phyloP scores from a whole-genome alignment of 2,888 invertebrate genomes.

The Athripsodes cinereus region DNA sequence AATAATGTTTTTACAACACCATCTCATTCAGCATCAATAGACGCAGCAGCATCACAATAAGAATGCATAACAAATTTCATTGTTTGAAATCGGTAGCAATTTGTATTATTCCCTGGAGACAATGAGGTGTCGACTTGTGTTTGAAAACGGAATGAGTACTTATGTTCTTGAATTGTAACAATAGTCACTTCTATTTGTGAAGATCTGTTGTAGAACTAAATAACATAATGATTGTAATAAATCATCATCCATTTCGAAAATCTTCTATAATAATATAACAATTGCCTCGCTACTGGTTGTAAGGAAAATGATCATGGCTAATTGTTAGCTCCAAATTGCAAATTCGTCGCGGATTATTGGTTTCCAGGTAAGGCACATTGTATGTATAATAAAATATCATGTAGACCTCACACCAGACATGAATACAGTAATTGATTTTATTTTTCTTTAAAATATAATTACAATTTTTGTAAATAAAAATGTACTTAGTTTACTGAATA shows the following conservation, averaged over 20 bases:
- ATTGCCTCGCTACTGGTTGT: background rate
- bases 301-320: background rate
- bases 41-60: too few relatives aligned
- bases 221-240: conserved; percentile 9
- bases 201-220: too few relatives aligned
- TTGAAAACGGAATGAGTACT: conserved; percentile 12
- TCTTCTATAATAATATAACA: conserved; percentile 8
- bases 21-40: conserved; percentile 7
- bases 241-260: conserved; percentile 15
- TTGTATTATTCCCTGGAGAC: conserved; percentile 10
- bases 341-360: conserved; percentile 24
- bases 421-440: background rate
- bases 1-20: conserved; percentile 18
- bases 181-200: conserved; percentile 10
- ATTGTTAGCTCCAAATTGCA: conserved; percentile 15
- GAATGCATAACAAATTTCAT: conserved; percentile 1
- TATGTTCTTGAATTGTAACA: conserved; percentile 11
- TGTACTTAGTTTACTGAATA: too few relatives aligned
- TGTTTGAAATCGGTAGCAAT: conserved; percentile 21
- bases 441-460: background rate
- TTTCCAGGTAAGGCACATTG: conserved; percentile 17
- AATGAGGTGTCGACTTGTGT: conserved; percentile 17
- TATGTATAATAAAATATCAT: background rate
- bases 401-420: background rate
- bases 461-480: too few relatives aligned